These are phyloP conservation scores for Chouioia cunea DNA, from an alignment of 2,888 invertebrate species.

Conservation along the genomic window DNA sequence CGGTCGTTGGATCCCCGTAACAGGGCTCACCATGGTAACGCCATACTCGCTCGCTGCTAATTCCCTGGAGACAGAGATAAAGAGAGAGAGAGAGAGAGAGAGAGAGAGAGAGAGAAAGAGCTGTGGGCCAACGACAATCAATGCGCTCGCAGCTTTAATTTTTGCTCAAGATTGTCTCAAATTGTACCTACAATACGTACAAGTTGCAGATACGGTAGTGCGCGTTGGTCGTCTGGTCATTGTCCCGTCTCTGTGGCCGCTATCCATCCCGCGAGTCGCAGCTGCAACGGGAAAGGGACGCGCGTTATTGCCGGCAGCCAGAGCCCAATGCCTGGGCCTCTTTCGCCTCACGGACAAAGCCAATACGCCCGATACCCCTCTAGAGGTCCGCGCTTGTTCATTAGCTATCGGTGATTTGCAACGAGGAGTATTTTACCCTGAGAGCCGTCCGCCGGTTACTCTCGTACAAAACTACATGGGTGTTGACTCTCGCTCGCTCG, in stretches of 20 bases:
- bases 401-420: conserved; percentile 10
- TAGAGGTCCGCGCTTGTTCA: conserved; percentile 11
- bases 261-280: not conserved
- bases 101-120: conserved; percentile 8
- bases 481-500: no score
- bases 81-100: not conserved
- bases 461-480: no score
- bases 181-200: no score
- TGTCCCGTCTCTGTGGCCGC: conserved; percentile 50
- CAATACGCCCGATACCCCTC: conserved; percentile 49
- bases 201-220: no score
- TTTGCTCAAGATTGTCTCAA: no score
- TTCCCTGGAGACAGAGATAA: not conserved
- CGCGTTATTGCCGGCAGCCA: conserved; percentile 25
- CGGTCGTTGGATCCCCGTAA: conserved; percentile 15
- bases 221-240: conserved; percentile 52
- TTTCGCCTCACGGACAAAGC: conserved; percentile 46
- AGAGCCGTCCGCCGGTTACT: no score
- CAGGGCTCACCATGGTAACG: conserved; percentile 19
- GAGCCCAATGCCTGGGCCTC: no score
- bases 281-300: not conserved
- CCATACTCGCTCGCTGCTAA: not conserved
- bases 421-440: no score
- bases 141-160: no score
- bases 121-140: conserved; percentile 15